Conservation (phyloP, 2,888 invertebrate species). For the Prosopocoilus inquinatus region DNA sequence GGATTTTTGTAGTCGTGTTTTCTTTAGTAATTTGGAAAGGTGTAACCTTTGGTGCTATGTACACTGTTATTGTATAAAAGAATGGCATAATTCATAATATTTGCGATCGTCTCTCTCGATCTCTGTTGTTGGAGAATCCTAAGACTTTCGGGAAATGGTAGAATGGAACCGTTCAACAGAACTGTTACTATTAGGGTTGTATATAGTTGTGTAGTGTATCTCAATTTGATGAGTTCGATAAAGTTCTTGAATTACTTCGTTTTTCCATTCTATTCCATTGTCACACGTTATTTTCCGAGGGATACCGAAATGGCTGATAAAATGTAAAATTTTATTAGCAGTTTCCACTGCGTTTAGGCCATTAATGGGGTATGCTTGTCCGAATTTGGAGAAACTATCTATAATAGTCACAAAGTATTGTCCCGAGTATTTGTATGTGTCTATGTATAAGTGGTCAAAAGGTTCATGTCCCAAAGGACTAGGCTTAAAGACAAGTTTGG, state of each 20-base stretch:
- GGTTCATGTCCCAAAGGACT: slow-evolving; percentile 13
- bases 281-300: slow-evolving; percentile 25
- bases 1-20: slow-evolving; percentile 16
- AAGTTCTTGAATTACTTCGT: slow-evolving; percentile 21
- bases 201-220: slow-evolving; percentile 22
- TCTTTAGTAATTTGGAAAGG: slow-evolving; percentile 20
- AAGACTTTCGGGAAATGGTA: slow-evolving; percentile 22
- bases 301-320: slow-evolving; percentile 22
- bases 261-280: slow-evolving; percentile 26
- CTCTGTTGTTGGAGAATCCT: slow-evolving; percentile 9
- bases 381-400: slow-evolving; percentile 28
- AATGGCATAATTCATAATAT: slow-evolving; percentile 10
- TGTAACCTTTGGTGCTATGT: slow-evolving; percentile 19
- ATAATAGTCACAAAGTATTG: slow-evolving; percentile 25
- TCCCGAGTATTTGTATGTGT: slow-evolving; percentile 9
- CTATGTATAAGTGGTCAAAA: slow-evolving; percentile 13
- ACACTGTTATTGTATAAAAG: slow-evolving; percentile 21
- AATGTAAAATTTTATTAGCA: slow-evolving; percentile 22
- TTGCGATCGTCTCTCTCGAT: neutral
- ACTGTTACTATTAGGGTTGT: slow-evolving; percentile 25
- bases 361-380: slow-evolving; percentile 20
- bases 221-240: slow-evolving; percentile 22
- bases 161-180: slow-evolving; percentile 26
- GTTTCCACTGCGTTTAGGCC: slow-evolving; percentile 18
- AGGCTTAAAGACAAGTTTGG: slow-evolving; percentile 10